Conservation (phyloP, 92 coral and sea anemone genomes). For the Scolanthus callimorphus region DNA sequence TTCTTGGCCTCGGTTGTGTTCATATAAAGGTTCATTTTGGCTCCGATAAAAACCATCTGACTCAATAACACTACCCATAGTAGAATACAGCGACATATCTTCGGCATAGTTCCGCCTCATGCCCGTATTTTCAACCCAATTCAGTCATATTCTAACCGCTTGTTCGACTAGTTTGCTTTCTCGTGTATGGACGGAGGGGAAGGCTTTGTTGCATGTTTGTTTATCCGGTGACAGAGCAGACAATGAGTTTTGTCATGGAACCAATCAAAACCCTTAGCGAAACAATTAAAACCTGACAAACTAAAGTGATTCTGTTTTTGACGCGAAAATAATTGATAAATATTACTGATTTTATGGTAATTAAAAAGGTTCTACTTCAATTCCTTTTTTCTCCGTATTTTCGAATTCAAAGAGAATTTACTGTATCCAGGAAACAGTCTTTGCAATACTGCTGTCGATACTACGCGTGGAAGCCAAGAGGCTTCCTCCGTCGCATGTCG, state of each 20-base stretch:
- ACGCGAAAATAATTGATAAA: too few relatives aligned
- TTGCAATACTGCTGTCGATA: too few relatives aligned
- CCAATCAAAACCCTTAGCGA: conserved; percentile 67
- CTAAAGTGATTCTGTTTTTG: too few relatives aligned
- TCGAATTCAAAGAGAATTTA: too few relatives aligned
- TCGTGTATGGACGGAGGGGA: conserved; percentile 7
- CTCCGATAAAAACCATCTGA: not conserved
- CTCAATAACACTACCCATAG: conserved; percentile 12
- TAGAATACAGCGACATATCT: not conserved
- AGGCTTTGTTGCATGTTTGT: conserved; percentile 51
- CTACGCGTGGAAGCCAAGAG: too few relatives aligned
- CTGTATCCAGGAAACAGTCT: too few relatives aligned
- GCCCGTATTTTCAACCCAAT: not conserved
- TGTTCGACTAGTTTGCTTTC: not conserved
- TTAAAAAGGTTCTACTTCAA: too few relatives aligned
- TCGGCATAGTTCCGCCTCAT: conserved; percentile 18
- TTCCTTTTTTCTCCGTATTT: too few relatives aligned
- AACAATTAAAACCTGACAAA: too few relatives aligned
- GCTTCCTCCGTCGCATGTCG: too few relatives aligned
- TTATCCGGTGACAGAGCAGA: conserved; percentile 33
- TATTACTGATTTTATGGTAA: too few relatives aligned
- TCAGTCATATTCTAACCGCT: not conserved
- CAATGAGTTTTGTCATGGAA: conserved; percentile 41
- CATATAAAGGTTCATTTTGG: conserved; percentile 64
- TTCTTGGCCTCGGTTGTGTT: conserved; percentile 83